A percentile compares a stretch with the other conserved stretches of the same genome.
These are phyloP conservation scores for Poeciliopsis occidentalis DNA, from an alignment of 2,113 vertebrate genomes.

Conservation along the genomic window DNA sequence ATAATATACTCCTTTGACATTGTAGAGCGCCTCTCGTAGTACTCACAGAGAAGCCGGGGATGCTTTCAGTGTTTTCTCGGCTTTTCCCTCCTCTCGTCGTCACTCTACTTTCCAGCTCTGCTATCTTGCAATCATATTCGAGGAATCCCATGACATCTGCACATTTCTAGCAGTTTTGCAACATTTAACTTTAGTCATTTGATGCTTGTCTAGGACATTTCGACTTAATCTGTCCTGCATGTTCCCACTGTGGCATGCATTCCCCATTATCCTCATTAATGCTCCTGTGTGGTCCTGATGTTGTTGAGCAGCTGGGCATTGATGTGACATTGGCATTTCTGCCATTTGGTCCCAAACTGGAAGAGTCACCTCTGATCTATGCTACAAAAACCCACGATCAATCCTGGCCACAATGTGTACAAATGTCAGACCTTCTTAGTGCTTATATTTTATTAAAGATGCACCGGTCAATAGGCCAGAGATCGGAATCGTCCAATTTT, in stretches of 20 bases:
- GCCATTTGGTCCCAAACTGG: no score
- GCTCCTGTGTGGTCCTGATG: no score
- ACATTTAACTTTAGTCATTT: not conserved
- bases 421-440: slow-evolving; percentile 24
- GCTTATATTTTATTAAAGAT: not conserved
- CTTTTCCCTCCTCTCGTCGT: slow-evolving; percentile 32
- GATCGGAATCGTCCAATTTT: not conserved
- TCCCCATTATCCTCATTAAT: no score
- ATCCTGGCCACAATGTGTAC: slow-evolving; percentile 43
- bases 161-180: slow-evolving; percentile 26
- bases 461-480: not conserved
- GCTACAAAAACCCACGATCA: slow-evolving; percentile 37
- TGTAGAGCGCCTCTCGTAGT: slow-evolving; percentile 68
- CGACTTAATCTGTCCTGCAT: slow-evolving; percentile 20
- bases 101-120: slow-evolving; percentile 53
- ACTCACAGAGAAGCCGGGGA: slow-evolving; percentile 54
- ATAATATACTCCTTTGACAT: slow-evolving; percentile 74
- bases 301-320: no score
- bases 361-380: slow-evolving; percentile 60
- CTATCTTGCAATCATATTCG: slow-evolving; percentile 33
- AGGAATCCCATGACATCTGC: slow-evolving; percentile 38
- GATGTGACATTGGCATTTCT: no score
- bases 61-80: slow-evolving; percentile 53
- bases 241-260: slow-evolving; percentile 13
- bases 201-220: slow-evolving; percentile 29